These are phyloP conservation scores for Sesia bembeciformis DNA, from an alignment of 2,888 invertebrate genomes.

Conservation along the genomic window DNA sequence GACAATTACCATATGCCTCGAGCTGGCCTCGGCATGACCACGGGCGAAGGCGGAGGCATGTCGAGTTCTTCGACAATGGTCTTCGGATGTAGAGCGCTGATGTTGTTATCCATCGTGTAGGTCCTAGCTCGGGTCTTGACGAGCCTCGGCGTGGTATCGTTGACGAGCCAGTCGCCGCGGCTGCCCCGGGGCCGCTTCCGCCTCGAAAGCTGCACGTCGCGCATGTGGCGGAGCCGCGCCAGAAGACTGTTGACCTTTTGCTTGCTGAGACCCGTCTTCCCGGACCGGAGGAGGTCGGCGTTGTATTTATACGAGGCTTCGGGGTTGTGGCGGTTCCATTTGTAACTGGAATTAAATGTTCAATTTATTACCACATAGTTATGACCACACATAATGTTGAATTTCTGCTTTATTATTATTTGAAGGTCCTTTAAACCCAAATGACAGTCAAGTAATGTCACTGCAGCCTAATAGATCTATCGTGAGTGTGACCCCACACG, in stretches of 20 bases:
- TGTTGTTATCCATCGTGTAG: conserved; percentile 67
- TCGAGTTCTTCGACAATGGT: conserved; percentile 73
- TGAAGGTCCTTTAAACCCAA: too few relatives aligned
- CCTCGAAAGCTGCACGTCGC: conserved; percentile 56
- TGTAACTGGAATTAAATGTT: conserved; percentile 38
- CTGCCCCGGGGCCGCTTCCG: conserved; percentile 34
- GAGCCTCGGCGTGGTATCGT: conserved; percentile 45
- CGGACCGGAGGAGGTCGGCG: conserved; percentile 52
- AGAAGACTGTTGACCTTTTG: conserved; percentile 55
- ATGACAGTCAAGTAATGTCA: too few relatives aligned
- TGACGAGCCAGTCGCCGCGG: conserved; percentile 47
- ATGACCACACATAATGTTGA: too few relatives aligned
- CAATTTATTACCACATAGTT: too few relatives aligned
- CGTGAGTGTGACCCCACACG: too few relatives aligned
- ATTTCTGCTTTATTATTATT: too few relatives aligned
- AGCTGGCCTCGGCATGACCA: conserved; percentile 24
- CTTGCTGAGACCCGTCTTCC: conserved; percentile 50
- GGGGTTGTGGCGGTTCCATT: conserved; percentile 62
- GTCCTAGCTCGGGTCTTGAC: conserved; percentile 65
- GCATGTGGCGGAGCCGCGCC: conserved; percentile 47
- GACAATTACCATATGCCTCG: conserved; percentile 25
- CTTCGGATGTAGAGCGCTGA: conserved; percentile 73
- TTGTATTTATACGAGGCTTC: conserved; percentile 60
- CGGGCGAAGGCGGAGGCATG: conserved; percentile 40
- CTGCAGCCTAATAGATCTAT: too few relatives aligned